Evolutionary conservation across 2,888 invertebrate genomes (phyloP).

Genomic region (Andrena chrysosceles): DNA sequence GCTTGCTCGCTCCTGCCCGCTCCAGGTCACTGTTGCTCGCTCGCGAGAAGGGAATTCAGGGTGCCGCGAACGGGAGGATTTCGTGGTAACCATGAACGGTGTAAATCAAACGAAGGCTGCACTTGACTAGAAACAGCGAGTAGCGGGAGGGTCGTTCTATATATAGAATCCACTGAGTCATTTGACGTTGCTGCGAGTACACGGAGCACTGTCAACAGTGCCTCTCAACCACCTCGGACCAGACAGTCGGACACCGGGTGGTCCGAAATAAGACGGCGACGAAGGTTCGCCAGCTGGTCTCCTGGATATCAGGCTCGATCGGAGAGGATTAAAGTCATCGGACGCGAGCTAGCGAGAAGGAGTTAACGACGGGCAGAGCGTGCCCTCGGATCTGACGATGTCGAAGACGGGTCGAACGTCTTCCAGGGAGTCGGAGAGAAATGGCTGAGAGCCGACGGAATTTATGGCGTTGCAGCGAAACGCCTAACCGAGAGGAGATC

Average conservation of each 20-base stretch:
- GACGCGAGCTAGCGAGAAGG: slow-evolving; percentile 8
- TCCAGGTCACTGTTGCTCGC: neutral
- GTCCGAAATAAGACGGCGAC: slow-evolving; percentile 50
- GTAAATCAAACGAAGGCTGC: slow-evolving; percentile 80
- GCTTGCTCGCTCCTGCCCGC: neutral
- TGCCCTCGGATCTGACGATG: neutral
- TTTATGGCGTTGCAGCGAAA: slow-evolving; percentile 22
- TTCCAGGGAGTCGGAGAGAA: slow-evolving; percentile 41
- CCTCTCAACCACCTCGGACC: slow-evolving; percentile 71
- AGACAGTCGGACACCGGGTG: slow-evolving; percentile 37
- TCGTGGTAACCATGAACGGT: slow-evolving; percentile 78
- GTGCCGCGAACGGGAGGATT: slow-evolving; percentile 69
- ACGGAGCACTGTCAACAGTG: slow-evolving; percentile 76
- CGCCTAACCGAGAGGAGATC: slow-evolving; percentile 19
- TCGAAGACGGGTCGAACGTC: slow-evolving; percentile 36
- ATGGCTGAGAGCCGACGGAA: slow-evolving; percentile 23
- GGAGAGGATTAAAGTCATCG: slow-evolving; percentile 47
- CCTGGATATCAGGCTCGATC: slow-evolving; percentile 34
- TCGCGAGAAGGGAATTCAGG: slow-evolving; percentile 39
- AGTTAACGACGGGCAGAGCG: neutral
- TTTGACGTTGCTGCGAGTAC: slow-evolving; percentile 74
- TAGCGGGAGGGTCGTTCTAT: slow-evolving; percentile 77
- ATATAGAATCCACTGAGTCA: slow-evolving; percentile 78
- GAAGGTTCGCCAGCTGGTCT: slow-evolving; percentile 44
- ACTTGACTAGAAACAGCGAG: slow-evolving; percentile 80